phyloP scores from a whole-genome alignment of 2,888 invertebrate species.

The Buathra laborator region DNA sequence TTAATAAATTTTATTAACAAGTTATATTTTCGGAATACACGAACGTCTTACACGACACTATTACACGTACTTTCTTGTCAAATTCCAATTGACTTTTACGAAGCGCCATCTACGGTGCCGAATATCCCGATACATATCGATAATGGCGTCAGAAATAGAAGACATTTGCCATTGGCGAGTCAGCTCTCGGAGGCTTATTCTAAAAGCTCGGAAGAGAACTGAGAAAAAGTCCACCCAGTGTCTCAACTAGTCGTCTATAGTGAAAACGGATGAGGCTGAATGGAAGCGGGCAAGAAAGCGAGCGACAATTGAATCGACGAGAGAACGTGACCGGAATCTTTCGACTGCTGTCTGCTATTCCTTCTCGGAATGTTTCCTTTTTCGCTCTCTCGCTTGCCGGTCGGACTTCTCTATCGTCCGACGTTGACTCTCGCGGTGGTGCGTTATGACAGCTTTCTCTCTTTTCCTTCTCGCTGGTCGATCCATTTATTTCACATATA shows the following conservation, averaged over 20 bases:
- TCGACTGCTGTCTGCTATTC: conserved; percentile 67
- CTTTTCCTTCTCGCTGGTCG: conserved; percentile 22
- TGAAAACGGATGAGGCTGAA: conserved; percentile 50
- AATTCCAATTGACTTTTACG: too few species aligned
- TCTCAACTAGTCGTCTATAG: conserved; percentile 45
- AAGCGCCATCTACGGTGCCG: neutral
- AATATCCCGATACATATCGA: conserved; percentile 26
- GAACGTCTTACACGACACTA: too few species aligned
- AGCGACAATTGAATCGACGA: conserved; percentile 82
- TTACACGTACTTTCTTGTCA: too few species aligned
- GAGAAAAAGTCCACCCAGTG: conserved; percentile 50
- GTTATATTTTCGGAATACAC: too few species aligned
- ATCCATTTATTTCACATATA: conserved; percentile 51
- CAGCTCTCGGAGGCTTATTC: conserved; percentile 51
- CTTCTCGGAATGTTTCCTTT: conserved; percentile 72
- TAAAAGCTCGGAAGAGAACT: conserved; percentile 62
- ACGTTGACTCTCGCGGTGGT: neutral
- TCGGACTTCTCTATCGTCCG: neutral
- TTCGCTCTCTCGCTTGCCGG: conserved; percentile 49
- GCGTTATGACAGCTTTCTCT: conserved; percentile 17
- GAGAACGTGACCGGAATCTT: conserved; percentile 81
- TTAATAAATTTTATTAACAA: too few species aligned
- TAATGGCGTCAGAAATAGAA: conserved; percentile 16
- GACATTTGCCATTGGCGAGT: conserved; percentile 55
- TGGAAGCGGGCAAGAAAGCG: conserved; percentile 70